Evolutionary conservation across 2,888 invertebrate genomes (phyloP).

Genomic region (Dysmachus trigonus): DNA sequence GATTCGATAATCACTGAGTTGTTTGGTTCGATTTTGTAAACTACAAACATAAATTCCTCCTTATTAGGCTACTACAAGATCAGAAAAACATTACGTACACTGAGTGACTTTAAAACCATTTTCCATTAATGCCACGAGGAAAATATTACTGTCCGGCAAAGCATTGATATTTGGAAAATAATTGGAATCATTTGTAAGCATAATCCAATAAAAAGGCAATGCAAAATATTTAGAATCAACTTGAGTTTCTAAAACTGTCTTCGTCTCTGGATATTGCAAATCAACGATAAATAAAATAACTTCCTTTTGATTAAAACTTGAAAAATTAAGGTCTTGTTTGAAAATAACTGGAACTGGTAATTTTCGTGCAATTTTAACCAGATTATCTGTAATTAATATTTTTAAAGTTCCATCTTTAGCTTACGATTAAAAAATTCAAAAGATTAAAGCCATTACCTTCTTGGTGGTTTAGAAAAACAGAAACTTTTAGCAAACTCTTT

Average conservation of each 20-base stretch:
- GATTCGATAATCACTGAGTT: neutral
- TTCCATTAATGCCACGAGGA: neutral
- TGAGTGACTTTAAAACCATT: constrained; percentile 16
- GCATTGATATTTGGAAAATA: constrained; percentile 34
- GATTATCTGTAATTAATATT: neutral
- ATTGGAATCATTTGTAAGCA: neutral
- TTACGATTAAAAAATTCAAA: neutral
- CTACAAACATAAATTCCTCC: neutral
- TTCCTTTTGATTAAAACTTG: neutral
- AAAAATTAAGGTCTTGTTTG: neutral
- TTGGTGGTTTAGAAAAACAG: neutral
- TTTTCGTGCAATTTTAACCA: neutral
- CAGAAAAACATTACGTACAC: too few species aligned
- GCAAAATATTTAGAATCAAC: neutral
- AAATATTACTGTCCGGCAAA: constrained; percentile 40
- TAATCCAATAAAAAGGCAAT: constrained; percentile 44
- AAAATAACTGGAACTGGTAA: neutral
- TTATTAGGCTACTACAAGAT: too few species aligned
- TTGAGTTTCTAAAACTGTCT: neutral
- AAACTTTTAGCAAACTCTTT: neutral
- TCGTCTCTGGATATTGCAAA: constrained; percentile 17
- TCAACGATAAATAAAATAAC: constrained; percentile 13
- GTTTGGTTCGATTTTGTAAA: constrained; percentile 17
- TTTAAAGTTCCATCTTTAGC: neutral
- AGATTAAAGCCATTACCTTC: neutral